Base-by-base conservation (phyloP, 2,113 vertebrate species). In the Merops nubicus region DNA sequence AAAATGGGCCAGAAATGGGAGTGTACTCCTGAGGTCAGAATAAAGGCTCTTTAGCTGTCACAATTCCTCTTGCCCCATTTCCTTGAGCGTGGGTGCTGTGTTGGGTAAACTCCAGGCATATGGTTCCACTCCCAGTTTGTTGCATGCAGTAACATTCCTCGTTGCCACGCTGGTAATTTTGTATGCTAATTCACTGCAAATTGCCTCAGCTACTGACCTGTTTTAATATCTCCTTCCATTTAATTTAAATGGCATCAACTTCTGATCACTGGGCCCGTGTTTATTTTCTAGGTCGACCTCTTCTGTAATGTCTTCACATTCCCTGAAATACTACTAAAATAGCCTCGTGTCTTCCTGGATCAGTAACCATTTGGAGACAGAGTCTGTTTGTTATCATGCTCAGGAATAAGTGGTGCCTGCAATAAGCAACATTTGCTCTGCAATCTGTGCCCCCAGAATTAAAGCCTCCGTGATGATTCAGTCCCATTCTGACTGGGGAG, bases 391-490 rank as follows among this genome's bases (percentile, higher is more conserved):
- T 97, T 87, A 92, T 89, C 91, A 15, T 93, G 94, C 95, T 95
- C 93, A 64, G 94, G 94, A 93, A 84, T 84, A 93, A 96, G 94
- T 93, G 89, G 86, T 93, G 95, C 95, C 93, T 96, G 94, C 95
- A 96, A 96, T 92, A 96, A 96, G 96, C 96, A 97, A 95, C 96
- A 96, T 97, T 97, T 97, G 96, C 95, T 96, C 86, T 87, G 95
- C 96, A 97, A 97, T 97, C 95, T 97, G 96, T 97, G 96, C 95
- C 94, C 96, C 93, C 74, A 70, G 81, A 96, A 87, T 81, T n/a
- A 87, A 96, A 96, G 83, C 51, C 91, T 96, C 84, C 2, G 2
- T 60, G 91, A 89, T 96, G 96, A 93, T 69, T 97, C 95, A 95
- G 88, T 96, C 76, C 94, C 73, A 31, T 85, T 59, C 80, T 92